Evolutionary conservation across 2,797 vertebrate genomes (phyloP), one percentile per base, ranked within the genome.

Genomic region (Thamnophis elegans): DNA sequence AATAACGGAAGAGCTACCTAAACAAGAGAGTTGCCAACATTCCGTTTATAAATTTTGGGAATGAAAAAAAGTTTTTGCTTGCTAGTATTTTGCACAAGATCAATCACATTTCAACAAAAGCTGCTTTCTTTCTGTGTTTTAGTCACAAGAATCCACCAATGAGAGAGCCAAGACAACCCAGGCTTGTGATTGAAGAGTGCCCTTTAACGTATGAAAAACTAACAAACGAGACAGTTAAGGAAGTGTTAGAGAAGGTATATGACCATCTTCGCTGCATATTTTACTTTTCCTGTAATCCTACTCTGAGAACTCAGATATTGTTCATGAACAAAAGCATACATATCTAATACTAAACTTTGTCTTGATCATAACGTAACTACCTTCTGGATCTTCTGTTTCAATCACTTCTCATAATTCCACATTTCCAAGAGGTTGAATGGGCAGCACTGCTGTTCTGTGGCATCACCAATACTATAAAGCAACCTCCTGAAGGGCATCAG

Each of bases 111-210:
- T 42, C 92, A 94, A 97, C 93, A 95, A 92, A 94, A 93, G 60
- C 68, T 85, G 36, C 94, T 94, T 97, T 97, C 94, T 97, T 95
- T 96, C 94, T 96, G 32, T 95, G 87, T 96, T 96, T 87, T 93
- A 98, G 98, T 97, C 96, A 98, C 95, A 98, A 98, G 96, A 98
- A 98, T 3, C 95, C 96, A 93, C 96, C 97, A 93, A 97, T 98
- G 94, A 96, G 97, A 98, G 98, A 97, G 95, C 98, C 98, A 97
- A 98, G 98, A 82, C 97, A 97, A 59, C 98, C 98, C 1, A 97
- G 97, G 95, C 97, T 99, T 95, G 97, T 98, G 96, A 99, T 99
- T 97, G 99, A 99, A 96, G 99, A 99, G 96, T 99, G 98, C 98
- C 98, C 98, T 26, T 96, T 99, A 93, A 97, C 97, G 2, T 97